Percentiles rank a stretch among this genome's conserved stretches.
phyloP scores from a whole-genome alignment of 2,113 vertebrate genomes.

The Vicugna pacos region DNA sequence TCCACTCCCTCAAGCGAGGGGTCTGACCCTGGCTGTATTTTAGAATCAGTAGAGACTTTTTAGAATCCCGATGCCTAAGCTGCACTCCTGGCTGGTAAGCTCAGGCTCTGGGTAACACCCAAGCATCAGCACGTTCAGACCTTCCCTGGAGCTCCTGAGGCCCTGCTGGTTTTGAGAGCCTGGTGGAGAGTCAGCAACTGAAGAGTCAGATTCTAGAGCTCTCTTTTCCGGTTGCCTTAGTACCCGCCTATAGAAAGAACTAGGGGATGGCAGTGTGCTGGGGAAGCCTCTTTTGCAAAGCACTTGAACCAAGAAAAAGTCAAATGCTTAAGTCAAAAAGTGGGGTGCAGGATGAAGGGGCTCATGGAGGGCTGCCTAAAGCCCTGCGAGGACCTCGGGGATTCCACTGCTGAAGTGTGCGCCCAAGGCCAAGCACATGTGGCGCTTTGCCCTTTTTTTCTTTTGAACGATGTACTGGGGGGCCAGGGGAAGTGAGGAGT shows the following conservation, averaged over 20 bases:
- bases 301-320: neutral
- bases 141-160: neutral
- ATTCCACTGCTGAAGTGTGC: neutral
- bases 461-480: neutral
- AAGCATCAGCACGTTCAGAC: neutral
- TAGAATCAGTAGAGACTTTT: neutral
- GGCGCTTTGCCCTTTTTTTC: neutral
- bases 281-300: conserved; percentile 1
- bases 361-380: neutral
- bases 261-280: neutral
- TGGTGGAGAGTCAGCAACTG: too few relatives aligned
- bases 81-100: neutral
- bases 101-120: neutral
- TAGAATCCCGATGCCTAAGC: neutral
- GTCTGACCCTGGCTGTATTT: neutral
- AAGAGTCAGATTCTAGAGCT: neutral
- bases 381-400: neutral
- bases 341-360: neutral
- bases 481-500: neutral
- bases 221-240: neutral
- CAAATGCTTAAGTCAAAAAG: neutral
- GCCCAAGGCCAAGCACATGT: neutral
- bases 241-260: neutral
- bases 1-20: neutral
- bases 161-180: neutral